Percentiles rank a stretch among this genome's conserved stretches.
Conservation (phyloP, 2,113 vertebrate genomes). For the Perca flavescens region DNA sequence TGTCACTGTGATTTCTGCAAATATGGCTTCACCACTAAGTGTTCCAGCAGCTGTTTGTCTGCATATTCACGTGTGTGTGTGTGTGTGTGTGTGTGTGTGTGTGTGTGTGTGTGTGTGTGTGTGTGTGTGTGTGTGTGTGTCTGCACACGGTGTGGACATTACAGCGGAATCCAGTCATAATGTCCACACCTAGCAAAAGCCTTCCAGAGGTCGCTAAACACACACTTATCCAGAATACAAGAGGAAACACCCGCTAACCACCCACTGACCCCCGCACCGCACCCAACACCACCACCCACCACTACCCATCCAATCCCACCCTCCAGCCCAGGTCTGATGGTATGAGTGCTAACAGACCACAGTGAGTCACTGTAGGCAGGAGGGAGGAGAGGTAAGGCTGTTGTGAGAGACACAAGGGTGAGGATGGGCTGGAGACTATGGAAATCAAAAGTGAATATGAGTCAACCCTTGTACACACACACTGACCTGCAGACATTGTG, state of each 20-base stretch:
- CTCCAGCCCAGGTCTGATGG: constrained; percentile 45
- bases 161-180: constrained; percentile 62
- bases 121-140: constrained; percentile 2
- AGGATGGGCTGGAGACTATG: constrained; percentile 50
- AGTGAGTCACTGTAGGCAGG: constrained; percentile 62
- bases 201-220: constrained; percentile 65
- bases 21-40: constrained; percentile 66
- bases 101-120: constrained; percentile 15
- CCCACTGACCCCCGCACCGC: constrained; percentile 53
- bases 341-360: constrained; percentile 33
- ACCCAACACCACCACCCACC: constrained; percentile 33
- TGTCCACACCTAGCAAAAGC: constrained; percentile 72
- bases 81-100: constrained; percentile 13
- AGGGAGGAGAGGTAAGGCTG: constrained; percentile 45
- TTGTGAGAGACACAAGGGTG: constrained; percentile 19
- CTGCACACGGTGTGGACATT: constrained; percentile 50
- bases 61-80: background rate
- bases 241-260: constrained; percentile 62
- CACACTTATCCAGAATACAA: constrained; percentile 51
- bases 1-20: constrained; percentile 75
- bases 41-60: constrained; percentile 62
- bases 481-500: constrained; percentile 36
- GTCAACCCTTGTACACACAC: constrained; percentile 29
- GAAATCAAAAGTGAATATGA: constrained; percentile 54
- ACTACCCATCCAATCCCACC: constrained; percentile 33